These are phyloP conservation scores for Brevipalpus yothersi DNA, from an alignment of 1,140 invertebrate genomes.

Conservation along the genomic window DNA sequence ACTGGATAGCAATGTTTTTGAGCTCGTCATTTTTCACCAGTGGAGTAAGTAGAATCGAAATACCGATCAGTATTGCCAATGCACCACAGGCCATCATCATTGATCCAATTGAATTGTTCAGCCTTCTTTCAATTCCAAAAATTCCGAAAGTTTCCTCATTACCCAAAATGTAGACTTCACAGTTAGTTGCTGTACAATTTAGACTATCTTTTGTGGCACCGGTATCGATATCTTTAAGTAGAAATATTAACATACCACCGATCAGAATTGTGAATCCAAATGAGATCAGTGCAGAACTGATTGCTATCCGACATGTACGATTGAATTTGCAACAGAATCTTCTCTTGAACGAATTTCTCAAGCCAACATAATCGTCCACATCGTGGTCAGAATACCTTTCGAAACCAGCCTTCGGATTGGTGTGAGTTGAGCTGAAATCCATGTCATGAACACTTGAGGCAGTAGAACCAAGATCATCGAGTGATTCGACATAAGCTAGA, in stretches of 20 bases:
- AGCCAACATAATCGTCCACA: too few relatives aligned
- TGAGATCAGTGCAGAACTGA: neutral
- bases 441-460: too few relatives aligned
- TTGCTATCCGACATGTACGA: neutral
- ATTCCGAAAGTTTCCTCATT: neutral
- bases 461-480: too few relatives aligned
- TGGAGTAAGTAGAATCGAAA: neutral
- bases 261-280: neutral
- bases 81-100: neutral
- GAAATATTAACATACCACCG: neutral
- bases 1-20: neutral
- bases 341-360: too few relatives aligned
- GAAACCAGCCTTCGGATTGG: too few relatives aligned
- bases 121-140: neutral
- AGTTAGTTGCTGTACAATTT: neutral
- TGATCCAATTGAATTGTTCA: neutral
- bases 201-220: neutral
- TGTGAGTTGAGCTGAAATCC: too few relatives aligned
- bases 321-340: too few relatives aligned
- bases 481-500: too few relatives aligned
- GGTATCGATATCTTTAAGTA: neutral
- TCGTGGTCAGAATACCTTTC: too few relatives aligned
- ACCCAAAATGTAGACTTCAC: neutral
- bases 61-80: neutral
- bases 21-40: neutral